These are phyloP conservation scores for Pycnomerus fuliginosus DNA, from an alignment of 2,888 invertebrate species.

Conservation along the genomic window DNA sequence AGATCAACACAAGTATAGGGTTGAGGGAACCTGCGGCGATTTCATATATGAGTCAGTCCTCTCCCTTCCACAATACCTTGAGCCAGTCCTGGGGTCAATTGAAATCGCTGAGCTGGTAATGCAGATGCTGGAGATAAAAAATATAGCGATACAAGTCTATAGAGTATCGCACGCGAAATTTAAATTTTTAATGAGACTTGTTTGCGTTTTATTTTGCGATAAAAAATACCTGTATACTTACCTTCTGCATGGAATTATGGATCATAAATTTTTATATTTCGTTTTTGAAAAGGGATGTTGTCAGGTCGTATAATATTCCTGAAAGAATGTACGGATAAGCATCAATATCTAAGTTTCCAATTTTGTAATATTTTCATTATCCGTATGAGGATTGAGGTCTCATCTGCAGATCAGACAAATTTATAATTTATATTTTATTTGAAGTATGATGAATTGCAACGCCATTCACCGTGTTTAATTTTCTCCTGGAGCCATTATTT, in stretches of 20 bases:
- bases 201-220: conserved; percentile 21
- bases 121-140: conserved; percentile 34
- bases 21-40: conserved; percentile 28
- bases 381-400: conserved; percentile 2
- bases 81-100: conserved; percentile 38
- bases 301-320: conserved; percentile 16
- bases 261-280: conserved; percentile 20
- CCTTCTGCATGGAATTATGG: conserved; percentile 16
- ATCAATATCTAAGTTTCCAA: too few relatives aligned
- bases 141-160: conserved; percentile 15
- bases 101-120: conserved; percentile 27
- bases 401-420: conserved; percentile 4
- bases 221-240: conserved; percentile 5
- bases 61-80: conserved; percentile 37
- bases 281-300: conserved; percentile 16
- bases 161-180: conserved; percentile 23
- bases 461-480: too few relatives aligned
- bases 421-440: too few relatives aligned
- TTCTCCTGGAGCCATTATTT: too few relatives aligned
- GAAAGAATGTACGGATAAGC: too few relatives aligned
- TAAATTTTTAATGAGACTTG: conserved; percentile 26
- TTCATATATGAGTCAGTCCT: conserved; percentile 32
- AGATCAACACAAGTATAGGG: conserved; percentile 34
- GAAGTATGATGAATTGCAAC: too few relatives aligned
- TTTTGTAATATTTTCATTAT: conserved; percentile 11